A percentile compares a stretch with the other conserved stretches of the same genome.
These are phyloP conservation scores for Syrista parreyssii DNA, from an alignment of 2,888 invertebrate species.

Conservation along the genomic window DNA sequence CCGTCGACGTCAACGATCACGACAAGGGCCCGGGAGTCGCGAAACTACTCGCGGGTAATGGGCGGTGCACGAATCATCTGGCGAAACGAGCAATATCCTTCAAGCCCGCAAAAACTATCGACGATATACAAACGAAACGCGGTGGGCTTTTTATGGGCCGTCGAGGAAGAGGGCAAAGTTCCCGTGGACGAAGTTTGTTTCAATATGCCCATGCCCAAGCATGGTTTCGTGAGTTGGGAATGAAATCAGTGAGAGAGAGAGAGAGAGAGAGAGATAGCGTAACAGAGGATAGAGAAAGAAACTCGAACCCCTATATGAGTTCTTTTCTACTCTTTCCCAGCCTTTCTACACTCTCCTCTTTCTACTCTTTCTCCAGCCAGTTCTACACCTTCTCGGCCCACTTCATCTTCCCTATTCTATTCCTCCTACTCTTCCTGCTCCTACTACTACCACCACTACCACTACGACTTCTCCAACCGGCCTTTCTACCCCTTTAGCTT, in stretches of 20 bases:
- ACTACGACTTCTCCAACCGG: neutral
- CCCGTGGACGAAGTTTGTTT: conserved; percentile 25
- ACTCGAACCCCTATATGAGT: neutral
- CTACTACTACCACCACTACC: neutral
- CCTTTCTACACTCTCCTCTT: neutral
- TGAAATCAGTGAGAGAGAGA: no score
- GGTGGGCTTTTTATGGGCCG: conserved; percentile 5
- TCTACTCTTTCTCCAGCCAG: conserved; percentile 6
- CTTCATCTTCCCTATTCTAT: no score
- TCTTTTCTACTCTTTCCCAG: no score
- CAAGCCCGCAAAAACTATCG: conserved; percentile 9
- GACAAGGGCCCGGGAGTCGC: no score
- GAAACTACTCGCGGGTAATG: no score
- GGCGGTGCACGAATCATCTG: conserved; percentile 36
- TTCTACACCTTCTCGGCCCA: no score
- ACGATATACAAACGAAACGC: conserved; percentile 21
- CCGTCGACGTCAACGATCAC: no score
- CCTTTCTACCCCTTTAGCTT: neutral
- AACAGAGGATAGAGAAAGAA: neutral
- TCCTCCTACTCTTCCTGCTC: no score
- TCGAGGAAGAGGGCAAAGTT: conserved; percentile 24
- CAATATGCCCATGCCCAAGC: neutral
- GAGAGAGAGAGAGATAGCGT: conserved; percentile 10
- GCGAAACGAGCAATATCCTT: conserved; percentile 36
- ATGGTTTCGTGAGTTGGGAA: conserved; percentile 3